Evolutionary conservation across 2,797 vertebrate species (phyloP).

Genomic region (Sternotherus odoratus): DNA sequence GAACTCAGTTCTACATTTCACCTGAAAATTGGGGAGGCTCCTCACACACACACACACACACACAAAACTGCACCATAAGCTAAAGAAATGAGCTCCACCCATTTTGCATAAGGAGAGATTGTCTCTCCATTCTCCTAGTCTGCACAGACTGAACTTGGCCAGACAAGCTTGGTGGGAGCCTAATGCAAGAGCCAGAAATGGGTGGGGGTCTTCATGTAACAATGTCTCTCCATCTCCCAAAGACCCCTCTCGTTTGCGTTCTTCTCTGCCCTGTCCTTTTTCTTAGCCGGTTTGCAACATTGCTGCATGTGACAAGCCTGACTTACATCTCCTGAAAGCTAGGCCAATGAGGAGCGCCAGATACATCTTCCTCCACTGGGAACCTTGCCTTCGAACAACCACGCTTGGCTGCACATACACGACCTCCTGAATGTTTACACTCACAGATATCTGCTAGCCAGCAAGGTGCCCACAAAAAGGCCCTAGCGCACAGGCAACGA

Average conservation of each 20-base stretch:
- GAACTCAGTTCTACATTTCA: background rate
- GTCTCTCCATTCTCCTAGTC: background rate
- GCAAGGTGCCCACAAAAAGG: too few relatives aligned
- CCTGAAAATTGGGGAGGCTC: background rate
- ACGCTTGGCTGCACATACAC: too few relatives aligned
- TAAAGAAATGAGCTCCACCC: background rate
- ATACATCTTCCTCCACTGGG: background rate
- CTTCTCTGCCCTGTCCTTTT: background rate
- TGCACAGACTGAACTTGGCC: background rate
- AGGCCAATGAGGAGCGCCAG: background rate
- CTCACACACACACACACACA: fast-evolving
- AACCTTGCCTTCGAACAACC: too few relatives aligned
- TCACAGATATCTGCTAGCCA: too few relatives aligned
- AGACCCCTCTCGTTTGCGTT: background rate
- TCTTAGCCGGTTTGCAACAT: background rate
- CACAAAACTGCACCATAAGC: fast-evolving
- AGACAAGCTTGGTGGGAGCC: too few relatives aligned
- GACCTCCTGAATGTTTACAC: too few relatives aligned
- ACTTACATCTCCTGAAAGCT: background rate
- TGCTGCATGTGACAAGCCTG: background rate
- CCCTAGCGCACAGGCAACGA: too few relatives aligned
- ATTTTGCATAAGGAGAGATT: background rate
- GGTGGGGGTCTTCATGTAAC: background rate
- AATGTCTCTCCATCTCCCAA: background rate
- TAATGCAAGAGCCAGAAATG: background rate